Percentiles rank a stretch among this genome's conserved stretches.
Evolutionary conservation across 2,797 vertebrate genomes (phyloP).

Genomic region (Tangara arthus): DNA sequence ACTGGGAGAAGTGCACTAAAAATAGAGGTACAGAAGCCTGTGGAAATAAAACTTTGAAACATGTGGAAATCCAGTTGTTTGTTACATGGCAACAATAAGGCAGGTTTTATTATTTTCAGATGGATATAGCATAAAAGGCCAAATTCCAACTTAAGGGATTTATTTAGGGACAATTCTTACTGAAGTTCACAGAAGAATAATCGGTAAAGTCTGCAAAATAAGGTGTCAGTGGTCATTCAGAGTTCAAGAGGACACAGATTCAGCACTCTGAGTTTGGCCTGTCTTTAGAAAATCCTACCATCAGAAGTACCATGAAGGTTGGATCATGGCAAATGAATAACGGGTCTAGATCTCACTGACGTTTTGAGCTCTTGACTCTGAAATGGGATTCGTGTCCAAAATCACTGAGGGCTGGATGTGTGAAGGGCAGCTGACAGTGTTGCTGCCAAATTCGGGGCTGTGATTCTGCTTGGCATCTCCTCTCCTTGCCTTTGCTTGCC

Average conservation of each 20-base stretch:
- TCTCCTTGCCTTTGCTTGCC: background rate
- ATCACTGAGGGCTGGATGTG: background rate
- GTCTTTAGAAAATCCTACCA: background rate
- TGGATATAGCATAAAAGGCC: background rate
- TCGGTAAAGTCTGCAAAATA: background rate
- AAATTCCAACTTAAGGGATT: background rate
- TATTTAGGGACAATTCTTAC: background rate
- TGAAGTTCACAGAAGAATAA: background rate
- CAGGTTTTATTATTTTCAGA: background rate
- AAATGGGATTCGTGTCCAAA: background rate
- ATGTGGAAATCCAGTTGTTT: slow-evolving; percentile 39
- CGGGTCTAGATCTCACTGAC: accelerated
- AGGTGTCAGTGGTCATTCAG: background rate
- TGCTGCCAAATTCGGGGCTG: background rate
- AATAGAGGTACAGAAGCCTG: background rate
- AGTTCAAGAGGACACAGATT: background rate
- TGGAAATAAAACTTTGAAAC: slow-evolving; percentile 1
- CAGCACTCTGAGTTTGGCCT: background rate
- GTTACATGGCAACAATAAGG: slow-evolving; percentile 23
- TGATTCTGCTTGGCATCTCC: background rate
- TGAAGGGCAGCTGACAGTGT: background rate
- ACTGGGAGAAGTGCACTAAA: background rate
- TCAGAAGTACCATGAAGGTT: background rate
- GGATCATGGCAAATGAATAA: background rate
- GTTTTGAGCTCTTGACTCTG: background rate